Base-by-base conservation (phyloP, 2,113 vertebrate species). In the Hyaena hyaena region DNA sequence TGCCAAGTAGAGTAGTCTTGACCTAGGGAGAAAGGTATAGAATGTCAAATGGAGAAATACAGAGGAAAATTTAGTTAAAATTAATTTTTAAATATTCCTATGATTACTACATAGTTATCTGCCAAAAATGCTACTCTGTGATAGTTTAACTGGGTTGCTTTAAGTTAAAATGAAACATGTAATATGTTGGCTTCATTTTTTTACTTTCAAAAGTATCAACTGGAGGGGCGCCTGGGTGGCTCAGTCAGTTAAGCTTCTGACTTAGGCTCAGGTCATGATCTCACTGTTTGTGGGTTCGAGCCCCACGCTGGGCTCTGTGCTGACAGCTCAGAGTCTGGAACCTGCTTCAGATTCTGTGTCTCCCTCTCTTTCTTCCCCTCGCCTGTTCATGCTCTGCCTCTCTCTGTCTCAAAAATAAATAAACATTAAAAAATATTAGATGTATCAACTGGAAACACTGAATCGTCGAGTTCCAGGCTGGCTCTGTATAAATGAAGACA, bases 1-100 rank as follows among this genome's bases (percentile, higher is more conserved):
- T 12, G 74, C 71, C 74, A 39, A 93, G 14, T 24, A 86, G 50
- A 65, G 6, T 85, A 24, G 26, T 4, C 0, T 45, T 97, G 73
- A 58, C 33, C 66, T 50, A 96, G 53, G 39, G 92, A 55, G 66
- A 17, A 79, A 24, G 28, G 15, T 55, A 15, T 55, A 55, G 53
- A 55, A 0, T 17, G 1, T 76, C 74, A 96, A 93, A 96, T 94
- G 95, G 58, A 12, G 63, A 65, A 48, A 10, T 5, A n/a, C 10
- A 74, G n/a, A 87, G 88, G 19, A 50, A 97, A 96, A 50, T 89
- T 94, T 89, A 96, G 95, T 96, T 91, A 68, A 92, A 98, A 71
- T 87, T 77, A 73, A 24, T 86, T 98, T 96, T 71, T 14, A 79
- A 97, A 94, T 94, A 95, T 81, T 98, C 45, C 69, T 2, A 85